phyloP scores from a whole-genome alignment of 2,888 invertebrate genomes.

The Drosophila atripex region DNA sequence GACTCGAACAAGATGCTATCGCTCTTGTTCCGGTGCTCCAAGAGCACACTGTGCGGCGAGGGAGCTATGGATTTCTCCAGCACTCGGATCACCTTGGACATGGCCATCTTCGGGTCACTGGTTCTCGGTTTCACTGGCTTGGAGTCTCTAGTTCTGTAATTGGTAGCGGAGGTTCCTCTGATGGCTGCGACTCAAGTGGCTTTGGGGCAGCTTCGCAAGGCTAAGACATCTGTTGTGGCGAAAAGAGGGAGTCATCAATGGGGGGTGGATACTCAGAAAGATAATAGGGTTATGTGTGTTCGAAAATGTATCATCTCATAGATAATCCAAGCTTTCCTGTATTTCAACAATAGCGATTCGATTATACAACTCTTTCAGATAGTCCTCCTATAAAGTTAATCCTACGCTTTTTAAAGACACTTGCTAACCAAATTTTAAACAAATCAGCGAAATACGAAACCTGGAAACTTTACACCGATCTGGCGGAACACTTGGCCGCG shows the following conservation, averaged over 20 bases:
- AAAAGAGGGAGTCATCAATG: constrained; percentile 27
- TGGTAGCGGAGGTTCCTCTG: constrained; percentile 6
- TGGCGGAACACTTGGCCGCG: neutral
- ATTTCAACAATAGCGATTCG: too few relatives aligned
- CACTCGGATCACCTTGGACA: constrained; percentile 96
- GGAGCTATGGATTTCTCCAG: constrained; percentile 94
- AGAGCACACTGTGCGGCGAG: constrained; percentile 93
- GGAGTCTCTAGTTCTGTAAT: neutral
- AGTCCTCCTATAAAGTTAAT: too few relatives aligned
- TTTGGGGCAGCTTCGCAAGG: constrained; percentile 11
- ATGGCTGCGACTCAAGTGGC: constrained; percentile 7
- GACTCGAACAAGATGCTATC: constrained; percentile 96
- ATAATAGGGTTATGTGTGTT: too few relatives aligned
- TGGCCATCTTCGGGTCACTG: constrained; percentile 89
- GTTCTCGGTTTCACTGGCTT: constrained; percentile 6
- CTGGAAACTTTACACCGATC: neutral
- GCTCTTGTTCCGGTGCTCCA: constrained; percentile 94
- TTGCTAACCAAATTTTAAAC: neutral
- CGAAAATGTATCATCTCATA: too few relatives aligned
- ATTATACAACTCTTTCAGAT: too few relatives aligned
- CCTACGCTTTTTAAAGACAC: too few relatives aligned
- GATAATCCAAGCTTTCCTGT: too few relatives aligned
- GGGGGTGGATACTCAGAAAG: constrained; percentile 16
- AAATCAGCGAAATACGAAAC: neutral
- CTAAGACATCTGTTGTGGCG: constrained; percentile 59